Base-by-base conservation (phyloP, 2,888 invertebrate species). In the Tetropium fuscum region DNA sequence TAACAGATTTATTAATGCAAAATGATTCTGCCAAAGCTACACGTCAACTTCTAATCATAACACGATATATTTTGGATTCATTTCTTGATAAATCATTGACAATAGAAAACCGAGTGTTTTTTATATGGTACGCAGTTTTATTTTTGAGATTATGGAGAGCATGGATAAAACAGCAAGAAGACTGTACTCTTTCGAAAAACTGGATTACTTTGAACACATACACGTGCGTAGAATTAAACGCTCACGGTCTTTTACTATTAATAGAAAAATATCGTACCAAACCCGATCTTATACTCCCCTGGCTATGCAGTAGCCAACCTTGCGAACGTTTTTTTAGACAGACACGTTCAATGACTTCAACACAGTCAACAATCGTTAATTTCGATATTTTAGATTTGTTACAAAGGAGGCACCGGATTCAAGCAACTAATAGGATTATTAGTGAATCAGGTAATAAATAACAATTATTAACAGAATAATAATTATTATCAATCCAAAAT, bases 181-280 rank as follows among this genome's bases (percentile, higher is more conserved):
- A 8, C n/a, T n/a, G n/a, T 10, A 30, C 10, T 8, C 32, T 30
- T 3, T 3, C 4, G 10, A 30, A 30, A 3, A 30, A 30, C n/a
- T 30, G 32, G 7, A 30, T 30, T 6, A 30, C 32, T 6, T 30
- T 8, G n/a, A 43, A 16, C 13, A 43, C 19, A 25, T 49, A 34
- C 43, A 32, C 32, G 25, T 43, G 32, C 49, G 18, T 11, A 13
- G 22, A 16, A 53, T 40, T 53, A n/a, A 45, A 18, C 44, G 53
- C 7, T 53, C 58, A 30, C 44, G 45, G 13, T 44, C 58, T 44
- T 53, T 47, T 8, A 25, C 41, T 19, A 6, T 27, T 27, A 34
- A 57, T 43, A 49, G 43, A 43, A 13, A 44, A 20, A 7, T 43
- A 20, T 19, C 32, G 32, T 2, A 30, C 4, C 7, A 8, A 6